Evolutionary conservation across 1,140 invertebrate genomes (phyloP).

Genomic region (Cyclargus thomasi): DNA sequence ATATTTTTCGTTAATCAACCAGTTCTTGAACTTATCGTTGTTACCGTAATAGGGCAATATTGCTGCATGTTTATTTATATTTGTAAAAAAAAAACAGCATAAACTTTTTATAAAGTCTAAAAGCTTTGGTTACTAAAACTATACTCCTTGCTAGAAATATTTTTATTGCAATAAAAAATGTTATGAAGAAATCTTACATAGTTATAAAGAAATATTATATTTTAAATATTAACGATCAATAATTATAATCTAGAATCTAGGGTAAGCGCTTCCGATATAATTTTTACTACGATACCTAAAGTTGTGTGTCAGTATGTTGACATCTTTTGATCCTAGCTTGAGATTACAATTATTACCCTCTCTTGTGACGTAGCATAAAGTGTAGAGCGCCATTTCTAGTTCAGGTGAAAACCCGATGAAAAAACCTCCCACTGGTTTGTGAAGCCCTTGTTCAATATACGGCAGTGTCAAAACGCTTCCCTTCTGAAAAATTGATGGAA

Average conservation of each 20-base stretch:
- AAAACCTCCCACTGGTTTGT: constrained; percentile 87
- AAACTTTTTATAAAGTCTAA: constrained; percentile 76
- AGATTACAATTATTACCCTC: constrained; percentile 83
- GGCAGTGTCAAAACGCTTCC: constrained; percentile 85
- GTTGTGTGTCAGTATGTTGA: constrained; percentile 84
- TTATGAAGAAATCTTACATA: no score
- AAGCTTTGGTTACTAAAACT: no score
- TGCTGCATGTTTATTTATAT: no score
- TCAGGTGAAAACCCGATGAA: constrained; percentile 95
- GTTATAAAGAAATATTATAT: no score
- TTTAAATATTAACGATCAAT: neutral
- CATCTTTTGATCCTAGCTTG: constrained; percentile 80
- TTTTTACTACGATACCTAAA: constrained; percentile 84
- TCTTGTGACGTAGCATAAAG: constrained; percentile 86
- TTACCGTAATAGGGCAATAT: no score
- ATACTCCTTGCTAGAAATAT: no score
- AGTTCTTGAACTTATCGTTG: no score
- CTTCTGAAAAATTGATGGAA: constrained; percentile 78
- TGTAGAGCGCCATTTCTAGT: constrained; percentile 93
- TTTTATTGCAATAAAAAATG: no score
- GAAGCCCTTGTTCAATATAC: constrained; percentile 82
- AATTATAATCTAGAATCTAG: constrained; percentile 35
- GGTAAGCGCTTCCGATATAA: constrained; percentile 86
- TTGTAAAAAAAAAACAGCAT: constrained; percentile 11
- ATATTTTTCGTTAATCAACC: no score